These are phyloP conservation scores for Gerris buenoi DNA, from an alignment of 1,140 invertebrate species.

Conservation along the genomic window DNA sequence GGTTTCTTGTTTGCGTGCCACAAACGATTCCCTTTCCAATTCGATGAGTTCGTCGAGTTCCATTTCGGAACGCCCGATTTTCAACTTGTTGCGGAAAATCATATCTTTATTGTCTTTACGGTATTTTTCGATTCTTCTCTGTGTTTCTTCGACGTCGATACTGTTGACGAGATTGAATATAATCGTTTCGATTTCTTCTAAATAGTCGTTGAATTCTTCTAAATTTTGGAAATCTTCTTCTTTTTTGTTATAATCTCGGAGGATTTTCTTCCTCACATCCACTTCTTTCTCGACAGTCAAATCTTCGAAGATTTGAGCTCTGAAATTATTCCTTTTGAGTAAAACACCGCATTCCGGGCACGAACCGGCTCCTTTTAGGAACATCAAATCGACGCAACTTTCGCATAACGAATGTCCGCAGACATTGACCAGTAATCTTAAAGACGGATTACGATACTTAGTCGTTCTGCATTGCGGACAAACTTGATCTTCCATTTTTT, in stretches of 20 bases:
- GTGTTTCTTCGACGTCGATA: slow-evolving; percentile 77
- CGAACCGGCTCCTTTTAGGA: slow-evolving; percentile 79
- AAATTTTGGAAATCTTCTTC: slow-evolving; percentile 73
- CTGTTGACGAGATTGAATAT: slow-evolving; percentile 86
- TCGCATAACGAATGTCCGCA: slow-evolving; percentile 97
- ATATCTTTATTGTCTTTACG: slow-evolving; percentile 83
- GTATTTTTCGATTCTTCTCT: slow-evolving; percentile 79
- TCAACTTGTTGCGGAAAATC: slow-evolving; percentile 72
- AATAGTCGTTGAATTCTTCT: slow-evolving; percentile 80
- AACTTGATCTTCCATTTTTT: slow-evolving; percentile 68
- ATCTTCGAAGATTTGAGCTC: slow-evolving; percentile 93
- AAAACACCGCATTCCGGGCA: slow-evolving; percentile 85
- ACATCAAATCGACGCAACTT: slow-evolving; percentile 87
- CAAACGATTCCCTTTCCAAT: slow-evolving; percentile 34
- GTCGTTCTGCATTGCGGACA: slow-evolving; percentile 97
- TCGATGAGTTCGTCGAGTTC: slow-evolving; percentile 80
- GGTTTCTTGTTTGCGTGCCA: slow-evolving; percentile 26
- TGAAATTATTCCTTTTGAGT: slow-evolving; percentile 74
- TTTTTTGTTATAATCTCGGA: slow-evolving; percentile 82
- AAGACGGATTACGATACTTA: slow-evolving; percentile 90
- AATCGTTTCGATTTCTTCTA: slow-evolving; percentile 80
- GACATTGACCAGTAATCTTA: slow-evolving; percentile 95
- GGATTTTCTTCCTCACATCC: slow-evolving; percentile 76
- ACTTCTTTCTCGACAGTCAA: slow-evolving; percentile 92
- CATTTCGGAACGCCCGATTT: slow-evolving; percentile 42